These are phyloP conservation scores for Phalacrocorax aristotelis DNA, from an alignment of 2,113 vertebrate genomes.

Conservation along the genomic window DNA sequence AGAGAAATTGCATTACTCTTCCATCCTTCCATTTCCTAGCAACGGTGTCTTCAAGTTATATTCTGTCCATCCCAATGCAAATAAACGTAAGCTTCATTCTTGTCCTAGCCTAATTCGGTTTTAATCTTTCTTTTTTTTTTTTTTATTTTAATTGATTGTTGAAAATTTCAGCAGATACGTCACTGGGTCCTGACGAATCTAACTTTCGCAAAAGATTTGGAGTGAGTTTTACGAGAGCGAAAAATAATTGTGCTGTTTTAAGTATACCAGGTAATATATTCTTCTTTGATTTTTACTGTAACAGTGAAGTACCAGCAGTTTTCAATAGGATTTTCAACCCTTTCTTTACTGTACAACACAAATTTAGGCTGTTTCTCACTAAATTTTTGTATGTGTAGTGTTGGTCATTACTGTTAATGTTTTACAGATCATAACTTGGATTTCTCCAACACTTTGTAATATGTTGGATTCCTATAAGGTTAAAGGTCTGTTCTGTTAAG, in stretches of 20 bases:
- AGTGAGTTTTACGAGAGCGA: neutral
- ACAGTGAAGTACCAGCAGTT: neutral
- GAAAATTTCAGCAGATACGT: neutral
- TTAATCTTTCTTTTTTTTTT: neutral
- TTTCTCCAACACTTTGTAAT: neutral
- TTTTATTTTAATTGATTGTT: neutral
- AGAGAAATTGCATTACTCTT: neutral
- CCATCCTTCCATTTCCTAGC: neutral
- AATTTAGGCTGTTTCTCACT: neutral
- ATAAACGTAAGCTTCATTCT: neutral
- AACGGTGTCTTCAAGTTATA: neutral
- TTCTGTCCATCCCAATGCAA: neutral
- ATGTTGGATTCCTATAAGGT: neutral
- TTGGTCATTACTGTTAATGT: neutral
- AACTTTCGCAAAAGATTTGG: neutral
- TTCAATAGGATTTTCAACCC: neutral
- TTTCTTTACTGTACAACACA: neutral
- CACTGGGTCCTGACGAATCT: neutral
- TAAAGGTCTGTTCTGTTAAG: neutral
- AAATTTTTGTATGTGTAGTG: neutral
- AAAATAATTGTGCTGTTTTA: neutral
- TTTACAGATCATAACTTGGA: neutral
- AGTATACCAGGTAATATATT: neutral
- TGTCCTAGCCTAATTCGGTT: neutral
- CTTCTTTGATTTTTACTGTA: neutral